Evolutionary conservation across 2,797 vertebrate species (phyloP).

Genomic region (Tenualosa thibaudeaui): DNA sequence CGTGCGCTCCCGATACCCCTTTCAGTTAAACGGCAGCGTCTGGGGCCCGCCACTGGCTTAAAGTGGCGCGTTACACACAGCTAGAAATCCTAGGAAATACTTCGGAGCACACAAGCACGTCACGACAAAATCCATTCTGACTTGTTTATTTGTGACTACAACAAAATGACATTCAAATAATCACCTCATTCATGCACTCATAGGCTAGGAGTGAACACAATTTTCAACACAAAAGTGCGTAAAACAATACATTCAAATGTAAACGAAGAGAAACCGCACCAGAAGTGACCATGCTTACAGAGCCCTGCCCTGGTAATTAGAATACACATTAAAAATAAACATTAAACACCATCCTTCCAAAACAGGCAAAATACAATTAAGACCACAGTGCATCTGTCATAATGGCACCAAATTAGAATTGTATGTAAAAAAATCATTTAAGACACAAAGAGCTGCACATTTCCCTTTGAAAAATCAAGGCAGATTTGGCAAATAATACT

Average conservation of each 20-base stretch:
- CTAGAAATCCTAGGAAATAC: background rate
- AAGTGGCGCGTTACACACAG: background rate
- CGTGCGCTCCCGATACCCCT: conserved; percentile 22
- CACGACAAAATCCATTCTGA: background rate
- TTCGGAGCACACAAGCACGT: background rate
- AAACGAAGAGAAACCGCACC: background rate
- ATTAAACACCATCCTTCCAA: background rate
- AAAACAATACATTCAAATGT: background rate
- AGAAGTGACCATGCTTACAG: background rate
- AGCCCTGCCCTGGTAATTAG: conserved; percentile 13
- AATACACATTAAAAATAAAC: background rate
- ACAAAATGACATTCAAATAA: background rate
- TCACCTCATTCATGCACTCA: background rate
- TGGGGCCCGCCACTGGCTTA: background rate
- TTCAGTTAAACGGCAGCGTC: conserved; percentile 2
- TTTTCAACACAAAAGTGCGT: background rate
- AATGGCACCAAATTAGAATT: background rate
- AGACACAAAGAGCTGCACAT: background rate
- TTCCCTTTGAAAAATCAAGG: background rate
- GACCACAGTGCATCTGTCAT: conserved; percentile 20
- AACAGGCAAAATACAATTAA: background rate
- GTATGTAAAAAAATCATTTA: background rate
- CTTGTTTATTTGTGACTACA: background rate
- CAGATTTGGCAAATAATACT: conserved; percentile 16
- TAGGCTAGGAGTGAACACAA: background rate